Percentiles rank a stretch among this genome's conserved stretches.
Conservation (phyloP, 2,797 vertebrate species). For the Sitta carolinensis region DNA sequence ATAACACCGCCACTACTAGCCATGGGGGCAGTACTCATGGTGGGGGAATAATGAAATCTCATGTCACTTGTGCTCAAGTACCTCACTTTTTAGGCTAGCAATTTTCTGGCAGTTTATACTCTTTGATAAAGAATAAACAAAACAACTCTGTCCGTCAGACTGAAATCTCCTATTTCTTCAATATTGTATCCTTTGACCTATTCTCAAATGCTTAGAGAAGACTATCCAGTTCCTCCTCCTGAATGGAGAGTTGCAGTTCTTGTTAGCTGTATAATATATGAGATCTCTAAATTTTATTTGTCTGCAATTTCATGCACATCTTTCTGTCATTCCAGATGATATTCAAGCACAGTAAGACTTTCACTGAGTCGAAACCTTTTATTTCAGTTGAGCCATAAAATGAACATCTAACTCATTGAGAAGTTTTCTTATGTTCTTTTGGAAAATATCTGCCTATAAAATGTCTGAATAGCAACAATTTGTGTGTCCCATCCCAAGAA, state of each 20-base stretch:
- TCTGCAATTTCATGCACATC: background rate
- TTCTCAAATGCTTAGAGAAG: background rate
- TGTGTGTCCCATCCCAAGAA: background rate
- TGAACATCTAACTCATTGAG: background rate
- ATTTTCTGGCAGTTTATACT: background rate
- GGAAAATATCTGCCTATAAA: constrained; percentile 18
- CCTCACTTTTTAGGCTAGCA: background rate
- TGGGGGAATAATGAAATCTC: background rate
- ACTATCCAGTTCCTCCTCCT: background rate
- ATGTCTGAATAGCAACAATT: background rate
- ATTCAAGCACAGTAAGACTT: constrained; percentile 5
- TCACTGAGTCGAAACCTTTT: background rate
- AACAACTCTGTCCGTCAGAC: background rate
- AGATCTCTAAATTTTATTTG: constrained; percentile 5
- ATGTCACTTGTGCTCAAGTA: background rate
- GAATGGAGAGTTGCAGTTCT: background rate
- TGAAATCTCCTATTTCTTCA: background rate
- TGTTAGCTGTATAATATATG: background rate
- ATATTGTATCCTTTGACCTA: background rate
- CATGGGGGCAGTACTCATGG: background rate
- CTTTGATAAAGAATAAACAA: background rate
- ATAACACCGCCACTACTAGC: background rate
- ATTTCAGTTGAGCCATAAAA: constrained; percentile 15
- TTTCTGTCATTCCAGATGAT: constrained; percentile 18
- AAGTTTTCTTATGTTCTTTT: background rate